Conservation (phyloP, 2,888 invertebrate species). For the Hecatera dysodea region DNA sequence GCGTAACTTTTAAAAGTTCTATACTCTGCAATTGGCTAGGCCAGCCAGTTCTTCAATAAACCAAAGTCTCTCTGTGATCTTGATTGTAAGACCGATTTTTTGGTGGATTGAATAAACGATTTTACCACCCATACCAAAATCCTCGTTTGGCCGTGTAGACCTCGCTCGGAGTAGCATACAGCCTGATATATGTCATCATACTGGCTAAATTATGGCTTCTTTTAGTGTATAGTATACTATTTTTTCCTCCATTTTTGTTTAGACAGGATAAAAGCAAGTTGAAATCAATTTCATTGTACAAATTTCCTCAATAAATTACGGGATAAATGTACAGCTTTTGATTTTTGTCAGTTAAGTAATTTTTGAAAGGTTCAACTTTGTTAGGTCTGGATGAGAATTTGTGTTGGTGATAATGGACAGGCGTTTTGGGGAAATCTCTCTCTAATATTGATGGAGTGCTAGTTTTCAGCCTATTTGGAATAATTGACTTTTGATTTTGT, state of each 20-base stretch:
- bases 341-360: neutral
- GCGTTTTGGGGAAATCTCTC: no score
- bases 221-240: neutral
- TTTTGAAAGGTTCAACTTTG: neutral
- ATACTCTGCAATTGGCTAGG: neutral
- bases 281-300: neutral
- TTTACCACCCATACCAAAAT: neutral
- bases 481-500: no score
- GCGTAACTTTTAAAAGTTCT: neutral
- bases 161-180: no score
- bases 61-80: no score
- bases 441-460: no score
- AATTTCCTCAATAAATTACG: constrained; percentile 16
- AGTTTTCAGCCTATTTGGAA: no score
- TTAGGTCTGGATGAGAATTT: no score
- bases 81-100: neutral
- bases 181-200: neutral
- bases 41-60: no score
- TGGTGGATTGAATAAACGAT: neutral
- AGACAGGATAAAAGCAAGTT: constrained; percentile 1
- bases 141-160: neutral
- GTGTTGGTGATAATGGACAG: no score
- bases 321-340: constrained; percentile 8
- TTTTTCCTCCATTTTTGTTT: neutral
- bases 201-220: neutral